Evolutionary conservation across 2,113 vertebrate genomes (phyloP), one percentile per base, ranked within the genome.

Genomic region (Corythoichthys haematopterus): DNA sequence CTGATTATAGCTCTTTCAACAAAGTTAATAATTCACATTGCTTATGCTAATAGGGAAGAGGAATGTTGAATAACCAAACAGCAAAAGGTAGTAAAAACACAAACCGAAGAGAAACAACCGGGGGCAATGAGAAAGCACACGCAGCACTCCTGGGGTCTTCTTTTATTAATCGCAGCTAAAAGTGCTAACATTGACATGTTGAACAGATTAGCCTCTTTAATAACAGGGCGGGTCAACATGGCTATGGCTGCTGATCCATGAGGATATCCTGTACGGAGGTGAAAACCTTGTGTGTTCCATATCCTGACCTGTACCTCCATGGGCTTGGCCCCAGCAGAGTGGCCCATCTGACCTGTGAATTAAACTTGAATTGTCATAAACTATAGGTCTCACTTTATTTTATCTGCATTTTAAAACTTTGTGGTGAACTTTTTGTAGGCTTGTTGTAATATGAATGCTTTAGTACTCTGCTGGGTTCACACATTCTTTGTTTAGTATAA

Each of bases 171-270:
- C 91, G 88, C 88, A 88, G 92, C 90, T 93, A 94, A 91, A 95
- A 94, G 92, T 94, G 94, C 94, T 95, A 94, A 92, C 94, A 93
- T 93, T 93, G 93, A 92, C 93, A 94, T 92, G 93, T 95, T 94
- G 92, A 94, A 93, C 92, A 92, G 93, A 93, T 94, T 94, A 93
- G 91, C 91, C 92, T 90, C 85, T 93, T 91, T 92, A 91, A 92
- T 92, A 92, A 91, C 85, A 60, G 82, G 86, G 85, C 71, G 83
- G 90, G 89, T 90, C 91, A 91, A 91, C 90, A 83, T 91, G 92
- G 84, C 91, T 91, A 85, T 87, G 0, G 78, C 88, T 81, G 83
- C 75, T 88, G 85, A 90, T 92, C 92, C 88, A 79, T 86, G 85
- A 93, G 89, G 83, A 91, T 87, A 88, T 89, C 88, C 92, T 91